Base-by-base conservation (phyloP, 2,888 invertebrate genomes). In the Nysson spinosus region DNA sequence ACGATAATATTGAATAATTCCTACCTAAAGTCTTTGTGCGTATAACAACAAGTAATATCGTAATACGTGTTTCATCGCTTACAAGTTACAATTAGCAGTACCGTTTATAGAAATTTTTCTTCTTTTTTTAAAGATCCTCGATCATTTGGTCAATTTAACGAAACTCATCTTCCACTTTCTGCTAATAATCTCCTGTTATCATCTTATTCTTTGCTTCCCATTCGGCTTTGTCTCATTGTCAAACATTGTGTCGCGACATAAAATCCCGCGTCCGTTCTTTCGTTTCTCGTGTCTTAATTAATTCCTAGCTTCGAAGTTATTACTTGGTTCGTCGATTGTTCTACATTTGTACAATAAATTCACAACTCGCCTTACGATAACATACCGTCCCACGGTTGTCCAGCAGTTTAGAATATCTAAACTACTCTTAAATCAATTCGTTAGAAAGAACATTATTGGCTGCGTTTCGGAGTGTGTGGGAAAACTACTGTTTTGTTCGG, bases 1-100 rank as follows among this genome's bases (percentile, higher is more conserved):
- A 75, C 63, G 72, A 75, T 70, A 77, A 79, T 76, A 78, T 69
- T 65, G 63, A 80, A 76, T 63, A 63, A 46, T 39, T 58, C 35
- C 57, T 69, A 73, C 49, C 56, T 66, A 72, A 66, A 58, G 50
- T 60, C 52, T 51, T 72, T 73, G 69, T 73, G 72, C 66, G 69
- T 66, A 55, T 73, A 71, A 65, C 47, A 70, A 54, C 54, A 62
- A 72, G 55, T 72, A 72, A 72, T 72, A 68, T 68, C 49, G 44
- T 68, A 58, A 51, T 58, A 72, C 46, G 57, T 64, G 52, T 50
- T 40, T 43, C 46, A 42, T 67, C 42, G 35, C 51, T 65, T 62
- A 60, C 11, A 50, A 52, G 42, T 49, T 58, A 66, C 40, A 49
- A 65, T 44, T 56, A 52, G 32, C 52, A 37, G 30, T 60, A 56